phyloP scores from a whole-genome alignment of 2,113 vertebrate genomes.

The Clinocottus analis region DNA sequence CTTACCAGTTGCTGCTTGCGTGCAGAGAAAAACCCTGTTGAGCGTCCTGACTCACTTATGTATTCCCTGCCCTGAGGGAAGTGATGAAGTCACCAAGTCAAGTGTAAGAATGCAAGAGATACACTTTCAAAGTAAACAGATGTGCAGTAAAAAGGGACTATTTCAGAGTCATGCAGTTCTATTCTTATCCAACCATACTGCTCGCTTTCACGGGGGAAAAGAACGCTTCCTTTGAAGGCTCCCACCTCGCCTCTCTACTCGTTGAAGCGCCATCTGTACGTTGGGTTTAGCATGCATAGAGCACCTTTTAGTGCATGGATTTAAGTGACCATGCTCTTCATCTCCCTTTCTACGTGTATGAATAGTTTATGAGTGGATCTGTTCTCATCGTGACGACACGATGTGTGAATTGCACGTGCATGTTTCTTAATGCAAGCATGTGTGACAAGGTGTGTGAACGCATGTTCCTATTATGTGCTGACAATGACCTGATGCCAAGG shows the following conservation, averaged over 20 bases:
- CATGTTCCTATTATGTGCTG: conserved; percentile 34
- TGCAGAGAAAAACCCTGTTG: conserved; percentile 77
- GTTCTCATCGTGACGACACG: conserved; percentile 10
- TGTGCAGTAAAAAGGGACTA: conserved; percentile 70
- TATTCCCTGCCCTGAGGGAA: conserved; percentile 71
- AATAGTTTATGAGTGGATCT: conserved; percentile 63
- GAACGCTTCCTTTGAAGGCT: conserved; percentile 3
- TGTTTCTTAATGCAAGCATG: conserved; percentile 53
- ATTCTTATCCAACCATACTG: conserved; percentile 74
- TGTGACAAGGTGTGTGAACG: conserved; percentile 35
- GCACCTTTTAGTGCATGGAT: conserved; percentile 54
- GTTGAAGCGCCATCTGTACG: conserved; percentile 50
- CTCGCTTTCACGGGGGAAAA: conserved; percentile 12
- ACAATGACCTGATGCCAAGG: conserved; percentile 42
- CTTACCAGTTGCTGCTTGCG: conserved; percentile 73
- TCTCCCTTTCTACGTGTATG: conserved; percentile 44
- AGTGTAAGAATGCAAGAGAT: conserved; percentile 79
- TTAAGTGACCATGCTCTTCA: conserved; percentile 51
- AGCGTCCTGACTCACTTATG: conserved; percentile 70
- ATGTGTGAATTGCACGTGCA: conserved; percentile 6
- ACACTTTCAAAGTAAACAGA: conserved; percentile 80
- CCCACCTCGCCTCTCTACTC: conserved; percentile 2
- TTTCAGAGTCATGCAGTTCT: conserved; percentile 65
- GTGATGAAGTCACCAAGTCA: conserved; percentile 80
- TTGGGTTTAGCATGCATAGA: conserved; percentile 28